Evolutionary conservation across 2,797 vertebrate species (phyloP), one percentile per base, ranked within the genome.

Genomic region (Characodon lateralis): DNA sequence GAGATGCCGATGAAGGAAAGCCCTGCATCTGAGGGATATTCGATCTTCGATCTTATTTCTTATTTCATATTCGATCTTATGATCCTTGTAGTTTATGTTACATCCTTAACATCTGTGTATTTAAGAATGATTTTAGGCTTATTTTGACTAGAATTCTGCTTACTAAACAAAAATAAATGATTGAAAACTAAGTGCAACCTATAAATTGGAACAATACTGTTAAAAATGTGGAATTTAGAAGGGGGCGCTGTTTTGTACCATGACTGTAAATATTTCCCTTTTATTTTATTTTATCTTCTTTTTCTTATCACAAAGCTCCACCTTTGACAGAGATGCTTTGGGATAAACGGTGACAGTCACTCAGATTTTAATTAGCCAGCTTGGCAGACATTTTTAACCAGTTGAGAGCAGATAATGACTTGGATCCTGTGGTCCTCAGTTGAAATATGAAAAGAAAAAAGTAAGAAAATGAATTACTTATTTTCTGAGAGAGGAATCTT

Each of bases 331-430:
- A 84, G 82, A 69, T 72, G 74, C 63, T 76, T 56, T 73, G 58
- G 24, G 46, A 74, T 74, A n/a, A 66, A 90, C 78, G 55, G 53
- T 75, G 88, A 79, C 61, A 66, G 58, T 72, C 71, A 76, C 76
- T 92, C 65, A 77, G 65, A 72, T 87, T 90, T 91, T 92, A 92
- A 94, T 93, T 89, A 91, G 88, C 82, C 70, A 74, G 75, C 77
- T 82, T 80, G 80, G 89, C 83, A 85, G 82, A 81, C 83, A 81
- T 78, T 81, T 90, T 91, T 87, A 72, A 88, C 83, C 78, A 88
- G 84, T 86, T 69, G 87, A 83, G 85, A 81, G 72, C 83, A 78
- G 88, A 91, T 91, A 89, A 93, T 92, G 86, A 91, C 78, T 72
- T 65, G 73, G 78, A 86, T 86, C 80, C 73, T 76, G 70, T 70